Evolutionary conservation across 1,140 invertebrate genomes (phyloP).

Genomic region (Cepaea nemoralis): DNA sequence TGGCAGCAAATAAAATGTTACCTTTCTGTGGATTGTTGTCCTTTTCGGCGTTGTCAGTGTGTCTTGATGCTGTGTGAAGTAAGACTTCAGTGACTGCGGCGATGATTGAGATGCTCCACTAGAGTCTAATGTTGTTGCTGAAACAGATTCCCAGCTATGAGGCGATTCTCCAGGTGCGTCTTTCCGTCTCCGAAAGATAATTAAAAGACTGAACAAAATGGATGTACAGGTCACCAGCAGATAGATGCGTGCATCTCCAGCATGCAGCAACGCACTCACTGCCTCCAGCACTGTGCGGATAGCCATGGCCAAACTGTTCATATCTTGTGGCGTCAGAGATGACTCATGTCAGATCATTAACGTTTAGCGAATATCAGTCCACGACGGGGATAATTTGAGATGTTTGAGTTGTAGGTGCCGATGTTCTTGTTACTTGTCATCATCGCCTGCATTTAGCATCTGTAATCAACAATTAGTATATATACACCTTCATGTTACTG

Average conservation of each 20-base stretch:
- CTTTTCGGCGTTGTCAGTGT: constrained; percentile 56
- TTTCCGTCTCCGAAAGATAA: constrained; percentile 59
- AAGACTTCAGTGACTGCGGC: background rate
- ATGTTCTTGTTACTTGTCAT: too few species aligned
- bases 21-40: constrained; percentile 57
- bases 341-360: too few species aligned
- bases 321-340: too few species aligned
- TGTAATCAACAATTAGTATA: too few species aligned
- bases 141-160: constrained; percentile 38
- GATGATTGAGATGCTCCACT: background rate
- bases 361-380: too few species aligned
- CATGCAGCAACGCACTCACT: background rate
- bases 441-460: too few species aligned
- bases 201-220: constrained; percentile 46
- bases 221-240: constrained; percentile 46
- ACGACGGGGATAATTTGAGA: too few species aligned
- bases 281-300: background rate
- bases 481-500: too few species aligned
- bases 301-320: background rate
- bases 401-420: too few species aligned
- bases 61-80: constrained; percentile 43
- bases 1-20: constrained; percentile 36
- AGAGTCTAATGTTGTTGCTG: background rate
- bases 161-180: constrained; percentile 47
- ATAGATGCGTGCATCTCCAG: constrained; percentile 26